Conservation (phyloP, 2,797 vertebrate genomes). For the Enteromius thamalakanensis region DNA sequence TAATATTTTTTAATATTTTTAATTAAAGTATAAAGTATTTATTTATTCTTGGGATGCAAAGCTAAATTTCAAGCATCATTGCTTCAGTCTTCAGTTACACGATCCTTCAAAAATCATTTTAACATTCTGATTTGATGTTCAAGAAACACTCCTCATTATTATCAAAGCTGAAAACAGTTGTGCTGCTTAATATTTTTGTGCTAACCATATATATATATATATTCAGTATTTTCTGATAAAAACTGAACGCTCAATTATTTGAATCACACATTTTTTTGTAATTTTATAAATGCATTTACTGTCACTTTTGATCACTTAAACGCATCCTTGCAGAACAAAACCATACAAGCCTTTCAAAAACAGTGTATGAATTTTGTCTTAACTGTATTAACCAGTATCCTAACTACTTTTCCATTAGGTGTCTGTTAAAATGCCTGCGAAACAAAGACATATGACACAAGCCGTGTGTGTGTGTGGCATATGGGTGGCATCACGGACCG, state of each 20-base stretch:
- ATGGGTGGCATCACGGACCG: conserved; percentile 34
- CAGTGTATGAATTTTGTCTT: background rate
- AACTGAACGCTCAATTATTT: background rate
- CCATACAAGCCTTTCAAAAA: background rate
- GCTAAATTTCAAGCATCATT: background rate
- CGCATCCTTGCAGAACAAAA: background rate
- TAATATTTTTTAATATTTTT: background rate
- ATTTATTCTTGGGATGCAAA: background rate
- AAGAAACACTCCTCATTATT: background rate
- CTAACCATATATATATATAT: no score
- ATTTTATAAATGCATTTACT: background rate
- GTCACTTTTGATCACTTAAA: background rate
- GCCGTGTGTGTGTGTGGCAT: conserved; percentile 22
- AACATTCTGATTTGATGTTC: background rate
- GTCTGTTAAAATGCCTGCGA: background rate
- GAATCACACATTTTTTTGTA: background rate
- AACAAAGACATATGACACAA: conserved; percentile 13
- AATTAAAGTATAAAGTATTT: background rate
- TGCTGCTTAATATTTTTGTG: background rate
- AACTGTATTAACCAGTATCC: background rate
- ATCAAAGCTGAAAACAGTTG: background rate
- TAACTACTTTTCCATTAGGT: background rate
- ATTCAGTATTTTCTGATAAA: no score
- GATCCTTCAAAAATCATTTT: background rate
- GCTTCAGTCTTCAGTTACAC: background rate